Base-by-base conservation (phyloP, 2,797 vertebrate species). In the Bucorvus abyssinicus region DNA sequence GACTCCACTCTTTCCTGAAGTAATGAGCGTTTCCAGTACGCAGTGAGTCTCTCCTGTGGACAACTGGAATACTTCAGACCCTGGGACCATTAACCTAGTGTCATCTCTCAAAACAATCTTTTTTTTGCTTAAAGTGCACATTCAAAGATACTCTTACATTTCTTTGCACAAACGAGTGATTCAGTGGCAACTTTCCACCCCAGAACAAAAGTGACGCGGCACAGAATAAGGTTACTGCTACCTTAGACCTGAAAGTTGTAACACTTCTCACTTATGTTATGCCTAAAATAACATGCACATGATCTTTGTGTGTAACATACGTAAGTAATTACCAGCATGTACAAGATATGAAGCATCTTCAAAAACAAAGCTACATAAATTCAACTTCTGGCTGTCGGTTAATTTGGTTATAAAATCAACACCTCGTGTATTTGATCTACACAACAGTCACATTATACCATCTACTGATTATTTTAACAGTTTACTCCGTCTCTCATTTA, bases 331-430 rank as follows among this genome's bases (percentile, higher is more conserved):
- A 89, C 19, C 56, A 30, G 70, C 34, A 52, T 63, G 50, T 14
- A 83, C 27, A 45, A 56, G 13, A 55, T 5, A 47, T 5, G n/a
- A 68, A 60, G 53, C 67, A 40, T 84, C 81, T 93, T 89, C 71
- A 70, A 88, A 96, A 87, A 53, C 74, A 90, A 74, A 45, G 60
- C 4, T 9, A 70, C 49, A 49, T 44, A 60, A 70, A 89, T 80
- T 82, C 61, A 87, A 79, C 67, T 76, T 86, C 56, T 40, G 45
- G 78, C 23, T 77, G 52, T 24, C 0, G 0, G 23, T 67, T 44
- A 79, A 86, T 76, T 60, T 69, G 68, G 11, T 74, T 61, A 50
- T 83, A 79, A 96, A 94, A 94, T 82, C 80, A 86, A 67, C 67
- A 63, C 63, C 68, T 67, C 17, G 0, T 6, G 34, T 22, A 82